phyloP scores from a whole-genome alignment of 2,888 invertebrate genomes.

The Xylota segnis region DNA sequence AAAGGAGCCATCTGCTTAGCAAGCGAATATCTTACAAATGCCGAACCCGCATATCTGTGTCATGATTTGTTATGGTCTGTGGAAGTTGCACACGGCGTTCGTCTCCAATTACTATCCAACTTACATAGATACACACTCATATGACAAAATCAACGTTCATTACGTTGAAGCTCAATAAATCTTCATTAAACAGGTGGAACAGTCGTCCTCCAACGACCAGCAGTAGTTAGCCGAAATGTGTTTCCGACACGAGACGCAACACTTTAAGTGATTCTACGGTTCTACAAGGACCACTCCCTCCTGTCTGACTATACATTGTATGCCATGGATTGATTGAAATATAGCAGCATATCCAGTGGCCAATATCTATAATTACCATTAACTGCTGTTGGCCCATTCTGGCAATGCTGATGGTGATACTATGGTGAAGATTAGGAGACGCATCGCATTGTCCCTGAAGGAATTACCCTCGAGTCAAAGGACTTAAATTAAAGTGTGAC shows the following conservation, averaged over 20 bases:
- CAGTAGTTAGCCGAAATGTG: constrained; percentile 28
- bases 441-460: constrained; percentile 38
- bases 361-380: constrained; percentile 60
- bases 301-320: constrained; percentile 28
- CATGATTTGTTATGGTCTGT: not conserved
- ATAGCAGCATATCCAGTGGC: constrained; percentile 53
- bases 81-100: not conserved
- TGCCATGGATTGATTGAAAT: constrained; percentile 57
- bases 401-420: constrained; percentile 16
- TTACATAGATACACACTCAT: not conserved
- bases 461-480: constrained; percentile 7
- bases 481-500: constrained; percentile 37
- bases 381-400: constrained; percentile 43
- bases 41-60: not conserved
- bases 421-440: constrained; percentile 44
- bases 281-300: constrained; percentile 35
- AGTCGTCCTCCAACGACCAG: constrained; percentile 5
- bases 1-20: constrained; percentile 24
- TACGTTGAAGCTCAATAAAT: constrained; percentile 39
- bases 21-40: constrained; percentile 30
- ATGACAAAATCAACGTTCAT: constrained; percentile 2
- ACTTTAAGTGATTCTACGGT: constrained; percentile 29
- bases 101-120: constrained; percentile 35
- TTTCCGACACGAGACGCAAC: constrained; percentile 39
- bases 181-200: constrained; percentile 54